Percentiles rank a stretch among this genome's conserved stretches.
Conservation (phyloP, 2,113 vertebrate genomes). For the human region DNA sequence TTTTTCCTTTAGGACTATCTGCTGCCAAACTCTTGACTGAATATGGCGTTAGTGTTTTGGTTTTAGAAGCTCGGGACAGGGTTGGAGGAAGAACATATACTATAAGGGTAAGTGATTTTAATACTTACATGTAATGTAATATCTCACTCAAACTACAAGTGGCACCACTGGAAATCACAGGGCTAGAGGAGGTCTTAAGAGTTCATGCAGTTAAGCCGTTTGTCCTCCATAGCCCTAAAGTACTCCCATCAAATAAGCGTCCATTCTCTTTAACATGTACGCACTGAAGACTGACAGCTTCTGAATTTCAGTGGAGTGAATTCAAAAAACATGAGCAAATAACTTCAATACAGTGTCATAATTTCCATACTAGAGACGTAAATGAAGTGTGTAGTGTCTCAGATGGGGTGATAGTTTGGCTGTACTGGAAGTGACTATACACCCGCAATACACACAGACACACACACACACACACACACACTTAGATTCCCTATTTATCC, state of each 20-base stretch:
- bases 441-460: neutral
- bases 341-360: neutral
- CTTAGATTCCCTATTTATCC: conserved; percentile 38
- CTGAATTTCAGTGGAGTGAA: conserved; percentile 22
- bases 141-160: conserved; percentile 4
- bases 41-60: conserved; percentile 83
- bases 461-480: neutral
- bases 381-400: neutral
- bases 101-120: conserved; percentile 81
- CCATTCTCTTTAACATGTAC: neutral
- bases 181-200: neutral
- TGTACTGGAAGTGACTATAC: neutral
- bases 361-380: neutral
- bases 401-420: neutral
- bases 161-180: neutral
- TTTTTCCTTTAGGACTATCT: conserved; percentile 83
- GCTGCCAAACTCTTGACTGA: conserved; percentile 88
- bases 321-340: neutral
- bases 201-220: neutral
- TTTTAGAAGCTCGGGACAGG: conserved; percentile 88
- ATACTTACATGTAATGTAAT: neutral
- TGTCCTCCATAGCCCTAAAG: neutral
- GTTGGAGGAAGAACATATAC: conserved; percentile 91
- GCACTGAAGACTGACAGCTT: neutral
- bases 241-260: neutral